phyloP scores from a whole-genome alignment of 2,888 invertebrate genomes.

The Ptychoptera albimana region DNA sequence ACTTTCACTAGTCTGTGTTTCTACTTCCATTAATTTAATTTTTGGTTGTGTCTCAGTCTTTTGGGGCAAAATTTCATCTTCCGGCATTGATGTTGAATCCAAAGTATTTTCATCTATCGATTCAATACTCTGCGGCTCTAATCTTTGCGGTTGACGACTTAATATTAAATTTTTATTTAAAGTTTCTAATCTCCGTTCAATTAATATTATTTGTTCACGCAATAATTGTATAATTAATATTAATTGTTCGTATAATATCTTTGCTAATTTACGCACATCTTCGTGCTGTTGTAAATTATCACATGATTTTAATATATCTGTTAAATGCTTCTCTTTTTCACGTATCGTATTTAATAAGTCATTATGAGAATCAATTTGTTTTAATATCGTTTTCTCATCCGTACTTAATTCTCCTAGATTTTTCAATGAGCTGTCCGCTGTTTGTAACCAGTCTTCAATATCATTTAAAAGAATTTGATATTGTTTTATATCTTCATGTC shows the following conservation, averaged over 20 bases:
- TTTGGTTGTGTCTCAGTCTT: slow-evolving; percentile 13
- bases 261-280: slow-evolving; percentile 33
- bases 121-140: slow-evolving; percentile 17
- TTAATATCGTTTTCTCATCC: slow-evolving; percentile 30
- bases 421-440: slow-evolving; percentile 23
- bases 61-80: slow-evolving; percentile 38
- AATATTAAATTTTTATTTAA: slow-evolving; percentile 34
- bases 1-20: slow-evolving; percentile 53
- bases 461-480: slow-evolving; percentile 37
- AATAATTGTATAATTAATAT: slow-evolving; percentile 38
- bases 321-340: slow-evolving; percentile 33
- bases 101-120: slow-evolving; percentile 45
- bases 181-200: slow-evolving; percentile 41
- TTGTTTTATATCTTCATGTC: slow-evolving; percentile 35
- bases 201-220: slow-evolving; percentile 42
- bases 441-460: slow-evolving; percentile 37
- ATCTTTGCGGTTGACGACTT: slow-evolving; percentile 20
- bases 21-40: slow-evolving; percentile 28
- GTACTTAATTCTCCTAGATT: slow-evolving; percentile 23
- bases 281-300: slow-evolving; percentile 31
- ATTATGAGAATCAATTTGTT: slow-evolving; percentile 33
- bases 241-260: slow-evolving; percentile 37
- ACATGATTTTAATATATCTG: slow-evolving; percentile 33
- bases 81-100: slow-evolving; percentile 55
- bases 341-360: slow-evolving; percentile 36